Percentiles rank a stretch among this genome's conserved stretches.
These are phyloP conservation scores for Terrapene triunguis DNA, from an alignment of 2,113 vertebrate species.

Conservation along the genomic window DNA sequence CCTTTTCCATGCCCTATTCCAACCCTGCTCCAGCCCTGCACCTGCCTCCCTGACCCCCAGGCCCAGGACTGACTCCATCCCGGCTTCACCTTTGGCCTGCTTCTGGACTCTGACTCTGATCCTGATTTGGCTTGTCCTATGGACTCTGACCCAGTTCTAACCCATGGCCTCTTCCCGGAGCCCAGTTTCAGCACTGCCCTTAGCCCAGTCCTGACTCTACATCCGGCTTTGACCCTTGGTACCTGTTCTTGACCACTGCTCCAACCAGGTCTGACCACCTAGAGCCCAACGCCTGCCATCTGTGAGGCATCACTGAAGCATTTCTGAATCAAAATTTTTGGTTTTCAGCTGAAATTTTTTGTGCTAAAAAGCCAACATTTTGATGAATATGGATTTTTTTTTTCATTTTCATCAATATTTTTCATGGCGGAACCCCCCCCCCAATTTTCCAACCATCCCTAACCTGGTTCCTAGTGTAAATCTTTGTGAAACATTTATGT, in stretches of 20 bases:
- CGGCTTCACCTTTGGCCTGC: not conserved
- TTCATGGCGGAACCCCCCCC: not conserved
- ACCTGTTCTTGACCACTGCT: not conserved
- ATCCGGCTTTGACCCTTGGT: not conserved
- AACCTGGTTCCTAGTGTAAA: not conserved
- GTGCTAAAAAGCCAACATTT: not conserved
- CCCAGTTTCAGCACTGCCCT: not conserved
- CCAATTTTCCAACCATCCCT: not conserved
- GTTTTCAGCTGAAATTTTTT: not conserved
- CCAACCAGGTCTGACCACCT: not conserved
- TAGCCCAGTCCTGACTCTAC: not conserved
- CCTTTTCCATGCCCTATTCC: too few species aligned
- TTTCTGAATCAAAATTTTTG: not conserved
- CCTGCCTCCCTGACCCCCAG: not conserved
- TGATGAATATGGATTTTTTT: not conserved
- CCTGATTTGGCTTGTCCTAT: not conserved
- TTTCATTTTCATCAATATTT: not conserved
- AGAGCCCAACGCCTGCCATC: not conserved
- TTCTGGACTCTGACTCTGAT: not conserved
- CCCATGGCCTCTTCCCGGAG: not conserved
- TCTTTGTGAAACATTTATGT: not conserved
- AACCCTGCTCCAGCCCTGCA: too few species aligned
- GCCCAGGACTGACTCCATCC: not conserved
- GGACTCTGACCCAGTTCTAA: not conserved
- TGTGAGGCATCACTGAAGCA: not conserved